Base-by-base conservation (phyloP, 1,140 invertebrate species). In the Drosophila pectinifera region DNA sequence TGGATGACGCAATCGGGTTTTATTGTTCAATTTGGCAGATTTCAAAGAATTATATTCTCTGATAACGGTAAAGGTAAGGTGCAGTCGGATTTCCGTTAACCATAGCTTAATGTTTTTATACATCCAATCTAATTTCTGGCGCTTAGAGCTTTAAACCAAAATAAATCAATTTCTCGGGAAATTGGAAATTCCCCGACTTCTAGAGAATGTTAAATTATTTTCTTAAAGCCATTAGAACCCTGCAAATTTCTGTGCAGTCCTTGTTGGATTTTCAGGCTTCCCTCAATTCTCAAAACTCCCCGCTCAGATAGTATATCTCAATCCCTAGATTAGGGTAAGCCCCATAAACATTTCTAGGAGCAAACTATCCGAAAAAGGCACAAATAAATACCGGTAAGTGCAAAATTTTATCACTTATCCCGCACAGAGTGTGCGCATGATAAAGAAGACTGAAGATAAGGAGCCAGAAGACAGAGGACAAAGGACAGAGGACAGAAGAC, bases 1-100 rank as follows among this genome's bases (percentile, higher is more conserved):
- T 39, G 55, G 38, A 72, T 73, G 72, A 74, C 72, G 72, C 72
- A 74, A 74, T 74, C 36, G 28, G 36, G 16, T 38, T 54, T 63
- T 53, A 46, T 48, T 28, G 64, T 70, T 56, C 49, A 39, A 70
- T 68, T 53, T 51, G 13, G 53, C 20, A 46, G 51, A 57, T 72
- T 64, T 49, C 24, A 11, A 36, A 48, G 31, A 65, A 28, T 53
- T 5, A n/a, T 42, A 45, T 64, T 45, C 8, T 28, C 22, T 28
- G 65, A 70, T 70, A 72, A 57, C 11, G 26, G 8, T 2, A 51
- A 49, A 48, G 59, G 58, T 48, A n/a, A 67, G 24, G 24, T 49
- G 41, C 34, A 49, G 24, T 16, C 34, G 31, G 34, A 18, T 31
- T 24, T 58, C 56, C 11, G 16, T 43, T 22, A 4, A 0, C 22